Evolutionary conservation across 2,888 invertebrate genomes (phyloP), one percentile per base, ranked within the genome.

Genomic region (Uropetala carovei): DNA sequence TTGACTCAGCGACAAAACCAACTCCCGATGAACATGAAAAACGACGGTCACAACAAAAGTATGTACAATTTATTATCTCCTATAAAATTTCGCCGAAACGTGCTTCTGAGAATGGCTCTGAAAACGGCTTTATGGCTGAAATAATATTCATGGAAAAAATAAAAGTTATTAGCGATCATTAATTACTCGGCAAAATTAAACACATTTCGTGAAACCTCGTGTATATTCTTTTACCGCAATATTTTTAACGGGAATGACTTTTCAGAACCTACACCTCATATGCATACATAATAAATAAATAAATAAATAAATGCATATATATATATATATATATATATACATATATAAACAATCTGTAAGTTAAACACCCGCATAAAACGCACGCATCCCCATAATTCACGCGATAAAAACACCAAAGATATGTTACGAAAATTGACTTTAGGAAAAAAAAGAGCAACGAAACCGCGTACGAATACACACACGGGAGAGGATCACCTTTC

Each of bases 341-440:
- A 43, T 43, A 43, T 43, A 43, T 43, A 43, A 3, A 3, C 43
- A 43, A 43, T 75, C n/a, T 22, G 75, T 27, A 75, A 75, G 75
- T 75, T 75, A 75, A 27, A 75, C n/a, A 75, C 75, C 10, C 27
- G 11, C 22, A 75, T 22, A 22, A 75, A 75, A 75, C 22, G 27
- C 75, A 22, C 14, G 22, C 11, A n/a, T 18, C 68, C 5, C 75
- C 75, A 75, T 75, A 75, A 75, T 27, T 75, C 75, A 75, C 75
- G 75, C 7, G 75, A 27, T 13, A 75, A 27, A 27, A 75, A 27
- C 22, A 22, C 22, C 75, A 13, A 75, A 43, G 43, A 22, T 75
- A 75, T 27, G 75, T 75, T 75, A 75, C 75, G 22, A 27, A 75
- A 75, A 75, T 75, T 75, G 75, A 27, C 75, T 75, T 27, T 22